Conservation (phyloP, 1,140 invertebrate genomes). For the Littorina saxatilis region DNA sequence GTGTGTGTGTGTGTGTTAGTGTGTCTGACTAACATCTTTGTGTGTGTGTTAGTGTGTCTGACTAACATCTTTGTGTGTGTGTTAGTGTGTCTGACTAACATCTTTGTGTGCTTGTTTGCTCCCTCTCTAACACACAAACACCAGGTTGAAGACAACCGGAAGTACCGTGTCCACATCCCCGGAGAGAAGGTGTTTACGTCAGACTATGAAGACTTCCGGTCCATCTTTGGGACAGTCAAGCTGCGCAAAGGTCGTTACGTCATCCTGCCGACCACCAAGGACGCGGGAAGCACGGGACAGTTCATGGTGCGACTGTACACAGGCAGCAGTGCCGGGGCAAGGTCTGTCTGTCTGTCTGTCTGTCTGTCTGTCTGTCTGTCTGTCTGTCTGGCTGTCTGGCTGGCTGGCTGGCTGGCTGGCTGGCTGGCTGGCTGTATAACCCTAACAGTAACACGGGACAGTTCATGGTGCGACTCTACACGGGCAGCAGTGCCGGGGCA, state of each 20-base stretch:
- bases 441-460: too few relatives aligned
- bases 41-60: too few relatives aligned
- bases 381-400: neutral
- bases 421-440: too few relatives aligned
- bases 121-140: neutral
- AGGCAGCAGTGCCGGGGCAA: constrained; percentile 51
- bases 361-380: neutral
- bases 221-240: constrained; percentile 75
- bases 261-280: constrained; percentile 80
- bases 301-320: constrained; percentile 81
- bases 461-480: too few relatives aligned
- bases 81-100: neutral
- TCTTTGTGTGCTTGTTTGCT: neutral
- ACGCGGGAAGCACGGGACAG: constrained; percentile 77
- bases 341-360: constrained; percentile 43
- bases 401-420: neutral
- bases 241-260: constrained; percentile 79
- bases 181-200: constrained; percentile 74
- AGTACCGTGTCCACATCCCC: constrained; percentile 77
- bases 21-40: too few relatives aligned
- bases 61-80: too few relatives aligned
- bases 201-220: constrained; percentile 77
- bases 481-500: too few relatives aligned
- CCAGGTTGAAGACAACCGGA: constrained; percentile 80
- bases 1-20: neutral